Conservation (phyloP, 2,888 invertebrate species). For the Torymus aiolomorphi region DNA sequence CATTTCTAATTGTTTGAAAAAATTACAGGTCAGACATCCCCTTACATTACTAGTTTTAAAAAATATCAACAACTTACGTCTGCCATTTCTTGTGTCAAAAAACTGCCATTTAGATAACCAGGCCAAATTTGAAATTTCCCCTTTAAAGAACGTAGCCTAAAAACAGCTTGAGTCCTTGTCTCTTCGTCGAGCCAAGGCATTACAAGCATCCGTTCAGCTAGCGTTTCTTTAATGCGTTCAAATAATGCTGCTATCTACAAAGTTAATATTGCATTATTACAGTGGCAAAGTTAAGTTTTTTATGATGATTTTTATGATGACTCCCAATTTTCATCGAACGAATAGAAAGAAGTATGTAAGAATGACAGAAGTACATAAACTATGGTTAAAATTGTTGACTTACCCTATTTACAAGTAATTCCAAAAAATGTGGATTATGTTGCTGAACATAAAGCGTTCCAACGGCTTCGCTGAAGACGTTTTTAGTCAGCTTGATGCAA, state of each 20-base stretch:
- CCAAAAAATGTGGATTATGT: slow-evolving; percentile 73
- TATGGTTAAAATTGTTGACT: not conserved
- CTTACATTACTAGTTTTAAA: too few relatives aligned
- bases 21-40: too few relatives aligned
- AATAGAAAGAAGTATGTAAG: too few relatives aligned
- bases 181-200: slow-evolving; percentile 76
- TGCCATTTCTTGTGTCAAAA: slow-evolving; percentile 69
- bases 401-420: slow-evolving; percentile 74
- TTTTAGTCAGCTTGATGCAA: slow-evolving; percentile 74
- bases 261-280: too few relatives aligned
- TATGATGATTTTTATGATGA: too few relatives aligned
- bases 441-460: slow-evolving; percentile 76
- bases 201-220: slow-evolving; percentile 73
- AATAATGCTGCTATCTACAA: slow-evolving; percentile 72
- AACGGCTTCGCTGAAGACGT: slow-evolving; percentile 73
- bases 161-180: slow-evolving; percentile 74
- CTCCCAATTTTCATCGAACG: too few relatives aligned
- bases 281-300: not conserved
- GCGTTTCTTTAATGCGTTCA: slow-evolving; percentile 74
- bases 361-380: too few relatives aligned
- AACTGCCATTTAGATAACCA: slow-evolving; percentile 70
- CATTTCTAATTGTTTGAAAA: too few relatives aligned
- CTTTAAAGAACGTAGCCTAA: slow-evolving; percentile 73
- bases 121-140: slow-evolving; percentile 76
- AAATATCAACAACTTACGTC: slow-evolving; percentile 62